Base-by-base conservation (phyloP, 2,797 vertebrate species). In the Dicrostonyx torquatus region DNA sequence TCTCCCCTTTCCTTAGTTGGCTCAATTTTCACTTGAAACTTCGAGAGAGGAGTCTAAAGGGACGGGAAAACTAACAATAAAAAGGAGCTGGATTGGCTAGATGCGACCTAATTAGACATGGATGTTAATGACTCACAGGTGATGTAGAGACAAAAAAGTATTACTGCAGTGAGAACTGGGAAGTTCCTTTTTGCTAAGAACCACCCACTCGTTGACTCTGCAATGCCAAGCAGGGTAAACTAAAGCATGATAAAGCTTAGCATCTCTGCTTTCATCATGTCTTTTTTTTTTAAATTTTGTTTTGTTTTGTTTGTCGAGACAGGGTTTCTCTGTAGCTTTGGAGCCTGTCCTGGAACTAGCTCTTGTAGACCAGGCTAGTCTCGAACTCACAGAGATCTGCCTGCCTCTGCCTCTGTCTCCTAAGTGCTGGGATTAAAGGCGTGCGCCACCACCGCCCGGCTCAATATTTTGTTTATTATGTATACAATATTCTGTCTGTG, bases 1-100 rank as follows among this genome's bases (percentile, higher is more conserved):
- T 62, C 22, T 26, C 18, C 29, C 18, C 13, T 77, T 91, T 68
- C 72, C 64, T 37, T 58, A 86, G 62, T 58, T 91, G 53, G 73
- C 88, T 84, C 31, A 93, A 89, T 89, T 96, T 93, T 89, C 62
- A 86, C 31, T 66, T 91, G 64, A 73, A 87, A 79, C 26, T 31
- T 68, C 80, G n/a, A 78, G n/a, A 40, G 53, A 95, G 84, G 6
- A 53, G 7, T 68, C 31, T 95, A 92, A 95, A 84, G 37, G 29
- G 85, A 73, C 62, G 76, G 60, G 60, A 77, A 31, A 84, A 50
- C 3, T 48, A 48, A 31, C 26, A 50, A 50, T 14, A 45, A 11
- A 45, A 22, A 45, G 73, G 48, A 79, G 87, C 2, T 53, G 26
- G 48, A 92, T 18, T 10, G n/a, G n/a, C 34, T 70, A 70, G n/a